Conservation (phyloP, 2,113 vertebrate species). For the Macquaria australasica region DNA sequence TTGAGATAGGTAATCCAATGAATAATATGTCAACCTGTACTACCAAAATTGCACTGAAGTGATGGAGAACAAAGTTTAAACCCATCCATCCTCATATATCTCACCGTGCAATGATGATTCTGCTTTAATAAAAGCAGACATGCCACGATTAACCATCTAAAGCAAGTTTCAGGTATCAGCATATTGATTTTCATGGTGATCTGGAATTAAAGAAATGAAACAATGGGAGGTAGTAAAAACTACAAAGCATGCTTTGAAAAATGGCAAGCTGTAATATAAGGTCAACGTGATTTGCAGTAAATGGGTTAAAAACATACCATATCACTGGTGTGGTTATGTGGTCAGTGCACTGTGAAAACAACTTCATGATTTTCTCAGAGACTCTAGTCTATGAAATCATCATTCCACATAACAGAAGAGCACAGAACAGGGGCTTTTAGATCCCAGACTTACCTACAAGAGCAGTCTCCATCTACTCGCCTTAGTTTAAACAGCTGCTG, state of each 20-base stretch:
- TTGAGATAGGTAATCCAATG: too few relatives aligned
- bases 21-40: too few relatives aligned
- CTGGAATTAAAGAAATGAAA: too few relatives aligned
- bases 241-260: neutral
- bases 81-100: too few relatives aligned
- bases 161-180: too few relatives aligned
- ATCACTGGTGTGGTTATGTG: slow-evolving; percentile 32
- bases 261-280: neutral
- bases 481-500: neutral
- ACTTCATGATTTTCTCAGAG: slow-evolving; percentile 67
- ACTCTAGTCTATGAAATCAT: slow-evolving; percentile 74
- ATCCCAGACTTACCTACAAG: slow-evolving; percentile 13
- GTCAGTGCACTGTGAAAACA: slow-evolving; percentile 71
- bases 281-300: slow-evolving; percentile 3
- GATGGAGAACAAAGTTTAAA: too few relatives aligned
- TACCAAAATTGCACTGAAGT: too few relatives aligned
- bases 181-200: too few relatives aligned
- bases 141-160: too few relatives aligned
- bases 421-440: neutral
- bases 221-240: too few relatives aligned
- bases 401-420: slow-evolving; percentile 51
- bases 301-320: neutral
- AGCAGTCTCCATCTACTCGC: neutral
- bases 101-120: too few relatives aligned
- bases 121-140: too few relatives aligned